These are phyloP conservation scores for Ariopsis seemanni DNA, from an alignment of 2,113 vertebrate species.

Conservation along the genomic window DNA sequence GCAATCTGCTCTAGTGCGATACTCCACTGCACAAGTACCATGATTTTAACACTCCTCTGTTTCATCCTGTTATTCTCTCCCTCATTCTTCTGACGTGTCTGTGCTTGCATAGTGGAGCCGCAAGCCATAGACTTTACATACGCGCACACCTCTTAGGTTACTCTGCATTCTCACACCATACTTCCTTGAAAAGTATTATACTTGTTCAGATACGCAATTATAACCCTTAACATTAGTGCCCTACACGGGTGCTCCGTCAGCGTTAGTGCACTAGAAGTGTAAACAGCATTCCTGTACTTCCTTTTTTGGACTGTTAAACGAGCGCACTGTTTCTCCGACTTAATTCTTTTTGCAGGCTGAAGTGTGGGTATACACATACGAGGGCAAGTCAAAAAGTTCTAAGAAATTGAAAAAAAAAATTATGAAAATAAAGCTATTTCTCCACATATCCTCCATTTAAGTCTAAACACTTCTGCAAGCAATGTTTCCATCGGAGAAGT, in stretches of 20 bases:
- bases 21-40: background rate
- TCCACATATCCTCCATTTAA: no score
- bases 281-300: constrained; percentile 29
- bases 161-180: background rate
- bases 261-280: constrained; percentile 10
- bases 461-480: no score
- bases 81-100: constrained; percentile 3
- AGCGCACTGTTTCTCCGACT: background rate
- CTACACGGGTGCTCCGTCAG: background rate
- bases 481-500: no score
- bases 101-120: constrained; percentile 12
- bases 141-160: background rate
- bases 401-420: background rate
- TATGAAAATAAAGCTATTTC: no score
- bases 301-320: constrained; percentile 6
- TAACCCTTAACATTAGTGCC: background rate
- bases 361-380: background rate
- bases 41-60: constrained; percentile 11
- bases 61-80: constrained; percentile 16
- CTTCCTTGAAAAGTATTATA: background rate
- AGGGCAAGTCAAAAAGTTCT: no score
- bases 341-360: constrained; percentile 12
- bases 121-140: background rate
- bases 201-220: constrained; percentile 10
- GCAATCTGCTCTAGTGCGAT: background rate